Conservation (phyloP, 2,113 vertebrate genomes). For the Malurus cyaneus region DNA sequence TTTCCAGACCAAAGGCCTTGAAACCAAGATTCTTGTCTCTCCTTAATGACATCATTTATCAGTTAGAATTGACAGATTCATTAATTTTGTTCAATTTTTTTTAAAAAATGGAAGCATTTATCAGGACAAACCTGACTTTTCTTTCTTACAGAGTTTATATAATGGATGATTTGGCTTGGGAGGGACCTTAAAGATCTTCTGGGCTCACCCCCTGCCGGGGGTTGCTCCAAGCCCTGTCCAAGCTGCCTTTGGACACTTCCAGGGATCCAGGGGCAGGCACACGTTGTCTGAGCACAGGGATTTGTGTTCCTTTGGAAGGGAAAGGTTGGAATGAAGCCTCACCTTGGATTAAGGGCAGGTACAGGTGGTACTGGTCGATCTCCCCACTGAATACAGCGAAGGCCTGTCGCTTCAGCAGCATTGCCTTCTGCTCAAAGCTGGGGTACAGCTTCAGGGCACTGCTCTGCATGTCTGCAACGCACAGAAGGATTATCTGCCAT, state of each 20-base stretch:
- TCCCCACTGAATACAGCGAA: conserved; percentile 96
- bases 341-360: conserved; percentile 96
- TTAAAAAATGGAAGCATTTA: background rate
- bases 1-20: background rate
- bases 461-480: conserved; percentile 88
- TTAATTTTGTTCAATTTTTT: background rate
- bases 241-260: fast-evolving
- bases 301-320: background rate
- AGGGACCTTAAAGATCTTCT: background rate
- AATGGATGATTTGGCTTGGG: background rate
- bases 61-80: background rate
- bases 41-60: background rate
- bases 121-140: background rate
- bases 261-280: background rate
- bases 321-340: background rate
- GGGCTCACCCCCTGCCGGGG: no score
- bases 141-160: background rate
- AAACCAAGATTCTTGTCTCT: background rate
- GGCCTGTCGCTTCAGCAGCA: conserved; percentile 93
- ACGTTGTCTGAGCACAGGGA: fast-evolving
- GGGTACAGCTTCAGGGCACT: conserved; percentile 90
- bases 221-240: background rate
- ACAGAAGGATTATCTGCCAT: background rate
- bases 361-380: conserved; percentile 93
- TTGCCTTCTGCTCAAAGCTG: conserved; percentile 91